A percentile compares a stretch with the other conserved stretches of the same genome.
Evolutionary conservation across 2,113 vertebrate species (phyloP).

Genomic region (Mobula birostris): DNA sequence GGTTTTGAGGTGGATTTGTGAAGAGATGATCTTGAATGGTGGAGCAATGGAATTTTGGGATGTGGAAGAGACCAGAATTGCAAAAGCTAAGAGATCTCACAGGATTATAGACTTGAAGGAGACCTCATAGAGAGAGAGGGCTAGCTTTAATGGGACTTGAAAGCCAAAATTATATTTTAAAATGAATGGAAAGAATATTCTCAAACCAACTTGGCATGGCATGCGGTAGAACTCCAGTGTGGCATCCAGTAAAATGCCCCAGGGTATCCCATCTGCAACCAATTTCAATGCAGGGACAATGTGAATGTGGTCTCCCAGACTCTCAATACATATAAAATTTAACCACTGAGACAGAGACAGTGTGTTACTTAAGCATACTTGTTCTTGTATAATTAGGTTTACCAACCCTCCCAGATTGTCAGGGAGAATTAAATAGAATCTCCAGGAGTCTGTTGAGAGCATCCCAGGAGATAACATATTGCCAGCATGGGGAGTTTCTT

Average conservation of each 20-base stretch:
- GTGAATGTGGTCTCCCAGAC: neutral
- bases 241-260: neutral
- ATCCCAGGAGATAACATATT: too few relatives aligned
- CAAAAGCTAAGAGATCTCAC: neutral
- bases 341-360: neutral
- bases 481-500: too few relatives aligned
- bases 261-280: neutral
- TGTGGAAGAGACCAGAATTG: neutral
- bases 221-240: neutral
- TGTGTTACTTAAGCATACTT: neutral
- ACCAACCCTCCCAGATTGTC: too few relatives aligned
- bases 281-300: neutral
- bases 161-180: neutral
- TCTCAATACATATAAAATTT: neutral
- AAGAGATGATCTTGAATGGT: neutral
- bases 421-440: too few relatives aligned
- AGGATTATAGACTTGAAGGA: neutral
- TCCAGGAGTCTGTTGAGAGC: too few relatives aligned
- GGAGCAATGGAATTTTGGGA: neutral
- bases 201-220: neutral
- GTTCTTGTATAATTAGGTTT: neutral
- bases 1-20: neutral
- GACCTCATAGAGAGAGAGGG: neutral
- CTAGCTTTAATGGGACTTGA: neutral
- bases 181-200: neutral